Evolutionary conservation across 1,140 invertebrate genomes (phyloP).

Genomic region (Pseudomyrmex dendroicus): DNA sequence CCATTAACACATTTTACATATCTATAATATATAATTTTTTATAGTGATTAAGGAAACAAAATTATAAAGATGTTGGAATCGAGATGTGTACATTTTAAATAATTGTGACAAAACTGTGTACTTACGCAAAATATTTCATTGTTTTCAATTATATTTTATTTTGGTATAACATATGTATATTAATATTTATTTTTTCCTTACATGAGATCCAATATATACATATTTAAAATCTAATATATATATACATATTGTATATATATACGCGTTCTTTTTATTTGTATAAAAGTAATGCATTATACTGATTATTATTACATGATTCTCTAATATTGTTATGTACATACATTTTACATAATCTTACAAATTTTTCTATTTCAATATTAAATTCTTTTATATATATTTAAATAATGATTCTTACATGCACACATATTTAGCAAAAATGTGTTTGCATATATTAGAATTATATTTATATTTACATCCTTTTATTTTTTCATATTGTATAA

Average conservation of each 20-base stretch:
- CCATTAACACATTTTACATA: slow-evolving; percentile 36
- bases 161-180: slow-evolving; percentile 53
- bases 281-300: neutral
- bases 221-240: slow-evolving; percentile 48
- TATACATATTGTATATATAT: neutral
- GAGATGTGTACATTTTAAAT: slow-evolving; percentile 3
- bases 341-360: too few species aligned
- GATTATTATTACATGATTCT: too few species aligned
- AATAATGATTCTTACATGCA: too few species aligned
- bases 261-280: neutral
- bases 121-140: slow-evolving; percentile 30
- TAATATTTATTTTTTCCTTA: slow-evolving; percentile 55
- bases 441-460: too few species aligned
- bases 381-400: too few species aligned
- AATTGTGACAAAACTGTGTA: slow-evolving; percentile 41
- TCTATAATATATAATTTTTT: neutral
- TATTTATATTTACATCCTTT: neutral
- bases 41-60: neutral
- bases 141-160: slow-evolving; percentile 71
- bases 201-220: slow-evolving; percentile 52
- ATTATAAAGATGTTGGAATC: slow-evolving; percentile 27
- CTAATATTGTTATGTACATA: too few species aligned
- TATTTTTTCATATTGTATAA: neutral
- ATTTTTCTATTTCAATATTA: too few species aligned
- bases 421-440: too few species aligned